Percentiles rank a stretch among this genome's conserved stretches.
These are phyloP conservation scores for Ibidorhyncha struthersii DNA, from an alignment of 2,113 vertebrate species.

Conservation along the genomic window DNA sequence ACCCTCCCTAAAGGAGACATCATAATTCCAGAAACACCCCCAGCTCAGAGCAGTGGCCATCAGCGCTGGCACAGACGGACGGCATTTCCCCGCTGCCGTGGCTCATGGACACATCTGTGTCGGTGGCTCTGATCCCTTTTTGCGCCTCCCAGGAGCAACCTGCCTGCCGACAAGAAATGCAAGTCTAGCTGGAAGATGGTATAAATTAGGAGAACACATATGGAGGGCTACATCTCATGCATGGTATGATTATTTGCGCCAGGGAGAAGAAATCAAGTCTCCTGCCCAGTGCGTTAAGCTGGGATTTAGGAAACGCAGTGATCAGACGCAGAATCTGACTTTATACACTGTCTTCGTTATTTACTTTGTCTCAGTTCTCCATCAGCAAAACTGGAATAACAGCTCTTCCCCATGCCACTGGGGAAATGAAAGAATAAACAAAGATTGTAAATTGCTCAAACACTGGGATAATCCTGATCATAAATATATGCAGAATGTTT, in stretches of 20 bases:
- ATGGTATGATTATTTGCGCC: not conserved
- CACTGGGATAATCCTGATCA: constrained; percentile 26
- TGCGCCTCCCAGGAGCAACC: not conserved
- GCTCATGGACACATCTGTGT: not conserved
- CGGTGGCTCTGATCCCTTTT: not conserved
- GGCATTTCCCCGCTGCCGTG: not conserved
- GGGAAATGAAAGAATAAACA: constrained; percentile 57
- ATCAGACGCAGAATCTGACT: not conserved
- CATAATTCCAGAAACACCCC: not conserved
- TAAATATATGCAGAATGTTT: constrained; percentile 60
- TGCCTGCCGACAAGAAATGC: not conserved
- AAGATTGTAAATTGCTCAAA: constrained; percentile 46
- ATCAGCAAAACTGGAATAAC: not conserved
- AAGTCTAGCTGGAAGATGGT: not conserved
- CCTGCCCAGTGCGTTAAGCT: not conserved
- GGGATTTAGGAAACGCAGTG: not conserved
- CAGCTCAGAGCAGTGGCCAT: not conserved
- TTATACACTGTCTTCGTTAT: not conserved
- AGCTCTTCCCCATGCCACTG: not conserved
- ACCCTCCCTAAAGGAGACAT: not conserved
- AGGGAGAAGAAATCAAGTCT: not conserved
- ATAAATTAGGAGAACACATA: not conserved
- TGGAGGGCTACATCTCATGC: not conserved
- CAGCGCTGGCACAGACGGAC: not conserved
- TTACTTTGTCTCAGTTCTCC: not conserved